Evolutionary conservation across 2,113 vertebrate species (phyloP), one percentile per base, ranked within the genome.

Genomic region (Petrocephalus microphthalmus): DNA sequence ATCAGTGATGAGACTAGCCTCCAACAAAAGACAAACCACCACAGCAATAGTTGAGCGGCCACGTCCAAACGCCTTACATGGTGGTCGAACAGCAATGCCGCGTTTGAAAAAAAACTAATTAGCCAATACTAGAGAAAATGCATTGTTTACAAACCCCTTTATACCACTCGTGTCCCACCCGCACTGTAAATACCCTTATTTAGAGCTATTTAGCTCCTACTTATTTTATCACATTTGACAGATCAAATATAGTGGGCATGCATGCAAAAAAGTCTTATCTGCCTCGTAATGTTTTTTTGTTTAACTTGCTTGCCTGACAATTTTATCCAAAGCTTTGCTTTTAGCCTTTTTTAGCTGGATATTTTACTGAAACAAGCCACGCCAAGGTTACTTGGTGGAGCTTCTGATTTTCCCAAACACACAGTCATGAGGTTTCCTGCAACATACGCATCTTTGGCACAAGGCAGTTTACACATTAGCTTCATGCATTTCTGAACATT

Each of bases 401-500:
- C 33, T 33, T 42, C 71, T 19, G 17, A 0, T 2, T 78, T 29
- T 33, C 29, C 71, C 33, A 29, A 67, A 67, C 60, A 67, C 25
- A 49, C 47, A 10, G 10, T 25, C 4, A 25, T 22, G 8, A 11
- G 60, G 60, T n/a, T 64, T 64, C 60, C 60, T 25, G 60, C n/a
- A n/a, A 25, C 8, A 64, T 25, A 64, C 29, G 7, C 13, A 15
- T 3, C 29, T 25, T 74, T 74, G 67, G 67, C 33, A 74, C 67
- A 37, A 13, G 1, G n/a, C 67, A 37, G 67, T 17, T 74, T 74
- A 37, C 67, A 37, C 67, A 74, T 74, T 74, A 74, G 33, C 60
- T 25, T 64, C 60, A 64, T n/a, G 60, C 60, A 64, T 64, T 64
- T 64, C 60, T 74, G 67, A 74, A 74, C 67, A 74, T 74, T 74